phyloP scores from a whole-genome alignment of 2,113 vertebrate genomes.

The Cheirogaleus medius region DNA sequence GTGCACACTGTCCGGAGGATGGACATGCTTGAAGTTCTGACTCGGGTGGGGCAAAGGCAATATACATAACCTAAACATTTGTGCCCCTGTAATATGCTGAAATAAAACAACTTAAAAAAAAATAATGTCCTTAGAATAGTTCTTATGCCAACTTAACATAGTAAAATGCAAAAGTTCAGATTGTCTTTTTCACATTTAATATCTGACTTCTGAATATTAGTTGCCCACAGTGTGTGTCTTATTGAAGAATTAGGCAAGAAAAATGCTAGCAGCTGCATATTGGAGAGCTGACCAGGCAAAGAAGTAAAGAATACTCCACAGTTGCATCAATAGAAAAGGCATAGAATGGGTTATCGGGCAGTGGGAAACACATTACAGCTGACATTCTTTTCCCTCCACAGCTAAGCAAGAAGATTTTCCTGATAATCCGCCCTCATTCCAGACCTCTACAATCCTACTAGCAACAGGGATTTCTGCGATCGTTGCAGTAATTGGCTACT shows the following conservation, averaged over 20 bases:
- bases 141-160: background rate
- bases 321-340: background rate
- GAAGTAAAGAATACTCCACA: background rate
- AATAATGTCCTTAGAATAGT: background rate
- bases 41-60: too few relatives aligned
- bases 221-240: background rate
- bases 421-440: rapidly evolving
- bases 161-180: background rate
- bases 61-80: too few relatives aligned
- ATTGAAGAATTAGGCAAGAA: background rate
- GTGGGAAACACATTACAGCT: background rate
- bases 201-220: background rate
- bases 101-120: too few relatives aligned
- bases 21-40: too few relatives aligned
- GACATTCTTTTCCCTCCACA: constrained; percentile 47
- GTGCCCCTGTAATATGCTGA: too few relatives aligned
- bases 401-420: background rate
- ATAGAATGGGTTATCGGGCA: background rate
- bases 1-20: too few relatives aligned
- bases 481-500: background rate
- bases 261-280: background rate
- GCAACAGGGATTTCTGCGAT: rapidly evolving
- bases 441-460: background rate
- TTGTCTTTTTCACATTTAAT: background rate
- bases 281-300: background rate